These are phyloP conservation scores for Tachuris rubrigastra DNA, from an alignment of 2,113 vertebrate species.

Conservation along the genomic window DNA sequence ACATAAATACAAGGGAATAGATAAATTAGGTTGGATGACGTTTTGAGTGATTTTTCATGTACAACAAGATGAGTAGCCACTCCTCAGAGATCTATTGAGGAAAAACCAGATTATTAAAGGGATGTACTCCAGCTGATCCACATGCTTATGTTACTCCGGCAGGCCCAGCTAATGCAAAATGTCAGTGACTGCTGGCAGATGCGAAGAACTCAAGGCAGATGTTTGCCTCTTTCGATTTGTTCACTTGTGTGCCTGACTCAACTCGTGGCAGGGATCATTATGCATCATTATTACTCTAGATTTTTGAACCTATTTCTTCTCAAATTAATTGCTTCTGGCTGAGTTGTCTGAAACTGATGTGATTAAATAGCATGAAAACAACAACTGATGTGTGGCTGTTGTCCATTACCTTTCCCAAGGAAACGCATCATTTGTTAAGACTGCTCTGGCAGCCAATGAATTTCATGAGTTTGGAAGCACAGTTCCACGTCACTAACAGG, in stretches of 20 bases:
- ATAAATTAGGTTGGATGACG: background rate
- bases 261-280: background rate
- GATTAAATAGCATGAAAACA: conserved; percentile 21
- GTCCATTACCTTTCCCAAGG: background rate
- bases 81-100: background rate
- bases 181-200: background rate
- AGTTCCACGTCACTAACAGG: background rate
- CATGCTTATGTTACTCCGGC: background rate
- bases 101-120: background rate
- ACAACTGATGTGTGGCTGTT: background rate
- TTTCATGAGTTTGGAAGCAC: background rate
- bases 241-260: background rate
- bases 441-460: background rate
- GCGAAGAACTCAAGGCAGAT: background rate
- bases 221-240: background rate
- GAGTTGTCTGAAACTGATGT: conserved; percentile 22
- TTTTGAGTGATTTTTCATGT: background rate
- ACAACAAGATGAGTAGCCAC: background rate
- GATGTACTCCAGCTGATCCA: background rate
- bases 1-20: background rate
- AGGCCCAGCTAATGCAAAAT: background rate
- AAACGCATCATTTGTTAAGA: background rate
- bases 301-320: conserved; percentile 6
- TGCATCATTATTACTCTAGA: background rate
- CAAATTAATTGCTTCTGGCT: conserved; percentile 34